Evolutionary conservation across 2,888 invertebrate genomes (phyloP), one percentile per base, ranked within the genome.

Genomic region (Oegoconia quadripuncta): DNA sequence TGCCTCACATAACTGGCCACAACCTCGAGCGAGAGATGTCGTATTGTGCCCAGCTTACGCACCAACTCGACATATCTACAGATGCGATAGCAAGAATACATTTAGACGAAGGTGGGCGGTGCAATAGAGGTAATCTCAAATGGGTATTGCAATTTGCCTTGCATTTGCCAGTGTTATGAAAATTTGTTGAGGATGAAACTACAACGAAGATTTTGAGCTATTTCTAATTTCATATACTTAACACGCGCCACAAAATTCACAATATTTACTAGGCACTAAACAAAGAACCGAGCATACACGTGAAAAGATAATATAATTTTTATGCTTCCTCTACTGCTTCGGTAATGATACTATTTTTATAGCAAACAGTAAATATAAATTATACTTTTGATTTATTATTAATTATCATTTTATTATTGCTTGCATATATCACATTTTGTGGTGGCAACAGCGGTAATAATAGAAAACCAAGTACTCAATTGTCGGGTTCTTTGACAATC

Each of bases 221-320:
- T n/a, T n/a, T n/a, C n/a, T n/a, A n/a, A n/a, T n/a, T n/a, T n/a
- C n/a, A n/a, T n/a, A n/a, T n/a, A n/a, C n/a, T n/a, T n/a, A n/a
- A n/a, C n/a, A n/a, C n/a, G n/a, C 33, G 50, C 52, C 61, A 60
- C 53, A 54, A 57, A 52, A 58, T 52, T 63, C 57, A 64, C 59
- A 57, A 57, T 66, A 63, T 72, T 77, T 63, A 68, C 61, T 64
- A 58, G 57, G 55, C 52, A 71, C 56, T 72, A 68, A 74, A 74
- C 61, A 59, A 64, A 55, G 55, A 54, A 62, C 65, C 64, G 53
- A 54, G 57, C 62, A 48, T 65, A 77, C 82, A 81, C 78, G 80
- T 83, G 77, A 77, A 73, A 73, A 69, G 72, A 73, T 70, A 74
- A 72, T 79, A 81, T 76, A 77, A 68, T 64, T 83, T 80, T 84